Conservation (phyloP, 1,140 invertebrate species). For the Drosophila pruinosa region DNA sequence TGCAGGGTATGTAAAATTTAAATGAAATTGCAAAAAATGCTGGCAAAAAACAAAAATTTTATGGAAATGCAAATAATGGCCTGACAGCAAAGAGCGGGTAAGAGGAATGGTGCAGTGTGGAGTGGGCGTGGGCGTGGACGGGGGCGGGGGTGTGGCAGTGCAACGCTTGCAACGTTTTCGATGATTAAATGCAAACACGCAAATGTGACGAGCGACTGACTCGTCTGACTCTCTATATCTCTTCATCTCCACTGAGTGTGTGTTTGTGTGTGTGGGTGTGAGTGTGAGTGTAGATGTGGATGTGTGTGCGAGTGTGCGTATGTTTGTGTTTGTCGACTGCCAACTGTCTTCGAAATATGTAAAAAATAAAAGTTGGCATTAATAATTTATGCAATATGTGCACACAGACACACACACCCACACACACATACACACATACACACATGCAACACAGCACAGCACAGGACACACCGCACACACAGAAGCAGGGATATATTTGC, state of each 20-base stretch:
- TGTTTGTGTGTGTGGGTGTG: background rate
- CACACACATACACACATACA: conserved; percentile 28
- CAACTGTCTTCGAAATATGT: conserved; percentile 80
- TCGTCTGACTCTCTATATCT: conserved; percentile 39
- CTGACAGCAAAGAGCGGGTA: conserved; percentile 21
- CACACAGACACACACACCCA: conserved; percentile 30
- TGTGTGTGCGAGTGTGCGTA: conserved; percentile 5
- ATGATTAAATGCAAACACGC: conserved; percentile 81
- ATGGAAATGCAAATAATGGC: conserved; percentile 71
- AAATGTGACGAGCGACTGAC: conserved; percentile 70
- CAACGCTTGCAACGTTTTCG: conserved; percentile 69
- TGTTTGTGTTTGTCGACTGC: conserved; percentile 68
- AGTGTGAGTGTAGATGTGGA: background rate
- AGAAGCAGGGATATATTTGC: conserved; percentile 59
- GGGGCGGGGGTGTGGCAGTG: conserved; percentile 40
- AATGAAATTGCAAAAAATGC: conserved; percentile 50
- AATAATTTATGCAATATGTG: conserved; percentile 78
- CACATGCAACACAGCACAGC: background rate
- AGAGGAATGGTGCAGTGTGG: background rate
- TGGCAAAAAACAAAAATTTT: conserved; percentile 22
- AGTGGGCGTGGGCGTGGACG: background rate
- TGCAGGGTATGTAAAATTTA: conserved; percentile 36
- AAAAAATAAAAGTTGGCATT: conserved; percentile 80
- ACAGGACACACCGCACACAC: background rate
- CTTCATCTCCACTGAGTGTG: background rate